Conservation (phyloP, 2,113 vertebrate species). For the Dromaius novaehollandiae region DNA sequence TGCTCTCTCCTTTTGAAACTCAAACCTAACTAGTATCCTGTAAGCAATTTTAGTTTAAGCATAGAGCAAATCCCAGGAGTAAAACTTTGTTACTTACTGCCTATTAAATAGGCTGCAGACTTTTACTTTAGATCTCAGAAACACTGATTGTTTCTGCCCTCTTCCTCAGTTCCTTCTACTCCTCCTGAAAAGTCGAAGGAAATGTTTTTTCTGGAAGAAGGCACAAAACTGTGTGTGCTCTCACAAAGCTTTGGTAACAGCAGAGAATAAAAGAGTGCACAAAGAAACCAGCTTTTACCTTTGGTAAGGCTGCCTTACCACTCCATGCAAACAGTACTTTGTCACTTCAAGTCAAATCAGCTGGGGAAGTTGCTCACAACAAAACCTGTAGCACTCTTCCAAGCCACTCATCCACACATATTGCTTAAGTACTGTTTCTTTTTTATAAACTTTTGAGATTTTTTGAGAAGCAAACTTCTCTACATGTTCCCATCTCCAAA, state of each 20-base stretch:
- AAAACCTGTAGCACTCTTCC: neutral
- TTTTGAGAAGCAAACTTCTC: neutral
- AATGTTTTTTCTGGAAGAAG: neutral
- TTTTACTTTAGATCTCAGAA: neutral
- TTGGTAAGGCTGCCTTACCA: neutral
- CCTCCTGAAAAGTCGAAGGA: neutral
- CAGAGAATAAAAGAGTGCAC: neutral
- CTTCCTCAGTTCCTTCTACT: neutral
- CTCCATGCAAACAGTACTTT: neutral
- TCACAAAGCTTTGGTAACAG: neutral
- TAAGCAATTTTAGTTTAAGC: neutral
- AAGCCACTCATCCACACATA: neutral
- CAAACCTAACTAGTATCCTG: neutral
- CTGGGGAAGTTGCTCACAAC: neutral
- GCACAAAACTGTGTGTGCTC: accelerated
- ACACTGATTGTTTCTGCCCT: neutral
- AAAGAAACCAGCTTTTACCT: neutral
- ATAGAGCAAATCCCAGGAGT: neutral
- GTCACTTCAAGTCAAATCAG: neutral
- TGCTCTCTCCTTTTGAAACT: neutral
- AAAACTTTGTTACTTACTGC: neutral
- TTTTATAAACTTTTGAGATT: neutral
- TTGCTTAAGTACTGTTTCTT: neutral
- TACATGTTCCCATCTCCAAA: neutral
- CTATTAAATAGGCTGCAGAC: neutral